These are phyloP conservation scores for Heliconius nattereri DNA, from an alignment of 1,140 invertebrate species.

Conservation along the genomic window DNA sequence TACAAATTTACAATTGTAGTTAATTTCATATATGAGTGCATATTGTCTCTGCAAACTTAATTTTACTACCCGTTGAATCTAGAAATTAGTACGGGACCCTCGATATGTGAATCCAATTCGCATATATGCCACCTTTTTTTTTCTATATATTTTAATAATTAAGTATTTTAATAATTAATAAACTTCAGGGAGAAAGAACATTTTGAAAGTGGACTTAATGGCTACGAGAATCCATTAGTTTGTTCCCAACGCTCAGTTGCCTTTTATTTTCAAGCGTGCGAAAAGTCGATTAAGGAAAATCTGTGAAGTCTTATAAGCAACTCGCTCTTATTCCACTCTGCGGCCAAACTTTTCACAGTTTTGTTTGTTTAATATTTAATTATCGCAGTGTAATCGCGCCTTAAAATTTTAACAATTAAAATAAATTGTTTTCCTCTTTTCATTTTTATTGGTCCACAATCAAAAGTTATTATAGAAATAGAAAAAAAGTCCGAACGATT, in stretches of 20 bases:
- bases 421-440: background rate
- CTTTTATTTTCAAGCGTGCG: conserved; percentile 3
- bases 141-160: background rate
- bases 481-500: background rate
- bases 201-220: background rate
- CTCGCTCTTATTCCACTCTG: background rate
- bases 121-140: too few relatives aligned
- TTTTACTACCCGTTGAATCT: too few relatives aligned
- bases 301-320: background rate
- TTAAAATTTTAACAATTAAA: background rate
- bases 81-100: too few relatives aligned
- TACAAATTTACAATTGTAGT: too few relatives aligned
- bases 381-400: background rate
- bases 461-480: background rate
- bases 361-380: conserved; percentile 3
- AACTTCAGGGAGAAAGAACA: background rate
- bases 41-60: too few relatives aligned
- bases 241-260: background rate
- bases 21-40: too few relatives aligned
- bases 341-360: background rate
- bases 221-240: background rate
- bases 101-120: too few relatives aligned
- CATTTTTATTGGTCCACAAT: background rate
- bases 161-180: background rate
- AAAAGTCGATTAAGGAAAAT: conserved; percentile 8